Percentiles rank a stretch among this genome's conserved stretches.
Evolutionary conservation across 2,888 invertebrate species (phyloP).

Genomic region (Himalopsyche tibetana): DNA sequence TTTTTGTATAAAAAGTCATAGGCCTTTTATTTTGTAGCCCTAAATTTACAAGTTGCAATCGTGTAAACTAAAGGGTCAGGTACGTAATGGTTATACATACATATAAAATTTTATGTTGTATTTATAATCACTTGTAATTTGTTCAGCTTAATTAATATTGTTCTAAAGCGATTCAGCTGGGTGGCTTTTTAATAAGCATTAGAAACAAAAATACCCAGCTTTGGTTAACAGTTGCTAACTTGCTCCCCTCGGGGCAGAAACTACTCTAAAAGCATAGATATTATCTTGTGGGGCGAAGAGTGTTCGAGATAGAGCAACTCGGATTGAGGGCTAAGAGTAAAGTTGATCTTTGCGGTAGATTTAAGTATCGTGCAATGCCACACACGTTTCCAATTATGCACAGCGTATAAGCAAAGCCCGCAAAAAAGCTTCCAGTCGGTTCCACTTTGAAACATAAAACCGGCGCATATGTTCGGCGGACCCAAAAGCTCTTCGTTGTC

Average conservation of each 20-base stretch:
- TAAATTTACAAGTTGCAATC: too few relatives aligned
- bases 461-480: slow-evolving; percentile 41
- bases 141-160: not conserved
- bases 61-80: too few relatives aligned
- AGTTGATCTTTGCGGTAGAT: slow-evolving; percentile 34
- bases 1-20: too few relatives aligned
- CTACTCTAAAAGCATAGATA: slow-evolving; percentile 37
- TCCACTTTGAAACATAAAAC: slow-evolving; percentile 56
- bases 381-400: slow-evolving; percentile 61
- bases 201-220: slow-evolving; percentile 20
- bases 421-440: slow-evolving; percentile 47
- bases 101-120: too few relatives aligned
- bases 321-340: slow-evolving; percentile 29
- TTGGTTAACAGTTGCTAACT: slow-evolving; percentile 11
- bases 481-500: slow-evolving; percentile 12
- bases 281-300: slow-evolving; percentile 18
- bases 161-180: not conserved
- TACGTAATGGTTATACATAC: too few relatives aligned
- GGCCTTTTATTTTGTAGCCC: too few relatives aligned
- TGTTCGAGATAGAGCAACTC: not conserved
- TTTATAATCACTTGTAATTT: too few relatives aligned
- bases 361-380: slow-evolving; percentile 50
- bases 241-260: slow-evolving; percentile 30
- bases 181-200: slow-evolving; percentile 4
- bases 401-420: slow-evolving; percentile 37